Conservation (phyloP, 2,797 vertebrate genomes). For the Furcifer pardalis region DNA sequence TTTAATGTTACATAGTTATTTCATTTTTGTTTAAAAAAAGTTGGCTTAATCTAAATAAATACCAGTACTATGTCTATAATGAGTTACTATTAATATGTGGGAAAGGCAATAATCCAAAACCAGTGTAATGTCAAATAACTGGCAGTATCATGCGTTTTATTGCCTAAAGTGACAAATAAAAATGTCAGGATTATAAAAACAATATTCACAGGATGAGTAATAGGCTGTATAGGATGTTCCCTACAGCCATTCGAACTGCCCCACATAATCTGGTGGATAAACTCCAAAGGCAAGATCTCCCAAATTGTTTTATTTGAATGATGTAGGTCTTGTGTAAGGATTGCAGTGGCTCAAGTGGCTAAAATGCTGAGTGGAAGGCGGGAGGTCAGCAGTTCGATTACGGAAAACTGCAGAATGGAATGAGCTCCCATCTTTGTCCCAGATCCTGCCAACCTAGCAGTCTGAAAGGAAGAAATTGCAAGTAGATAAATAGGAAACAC, state of each 20-base stretch:
- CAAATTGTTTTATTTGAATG: neutral
- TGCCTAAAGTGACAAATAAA: slow-evolving; percentile 77
- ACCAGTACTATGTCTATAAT: slow-evolving; percentile 76
- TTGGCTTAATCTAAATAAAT: slow-evolving; percentile 76
- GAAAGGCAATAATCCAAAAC: slow-evolving; percentile 77
- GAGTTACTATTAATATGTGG: slow-evolving; percentile 81
- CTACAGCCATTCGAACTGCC: slow-evolving; percentile 57
- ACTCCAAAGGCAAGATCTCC: neutral
- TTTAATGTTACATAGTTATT: slow-evolving; percentile 60
- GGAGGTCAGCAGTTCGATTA: too few species aligned
- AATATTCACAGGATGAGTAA: slow-evolving; percentile 71
- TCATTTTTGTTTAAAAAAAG: slow-evolving; percentile 37
- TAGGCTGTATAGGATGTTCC: slow-evolving; percentile 64
- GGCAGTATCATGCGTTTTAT: slow-evolving; percentile 74
- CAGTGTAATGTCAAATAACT: slow-evolving; percentile 79
- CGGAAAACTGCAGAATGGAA: too few species aligned
- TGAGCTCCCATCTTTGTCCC: too few species aligned
- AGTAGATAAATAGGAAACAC: too few species aligned
- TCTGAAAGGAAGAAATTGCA: too few species aligned
- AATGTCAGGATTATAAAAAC: slow-evolving; percentile 78
- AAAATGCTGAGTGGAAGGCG: too few species aligned
- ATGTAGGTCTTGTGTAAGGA: too few species aligned
- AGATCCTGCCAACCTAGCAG: too few species aligned
- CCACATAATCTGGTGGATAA: slow-evolving; percentile 41
- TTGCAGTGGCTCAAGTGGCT: too few species aligned